Conservation (phyloP, 1,140 invertebrate genomes). For the Anthonomus grandis region DNA sequence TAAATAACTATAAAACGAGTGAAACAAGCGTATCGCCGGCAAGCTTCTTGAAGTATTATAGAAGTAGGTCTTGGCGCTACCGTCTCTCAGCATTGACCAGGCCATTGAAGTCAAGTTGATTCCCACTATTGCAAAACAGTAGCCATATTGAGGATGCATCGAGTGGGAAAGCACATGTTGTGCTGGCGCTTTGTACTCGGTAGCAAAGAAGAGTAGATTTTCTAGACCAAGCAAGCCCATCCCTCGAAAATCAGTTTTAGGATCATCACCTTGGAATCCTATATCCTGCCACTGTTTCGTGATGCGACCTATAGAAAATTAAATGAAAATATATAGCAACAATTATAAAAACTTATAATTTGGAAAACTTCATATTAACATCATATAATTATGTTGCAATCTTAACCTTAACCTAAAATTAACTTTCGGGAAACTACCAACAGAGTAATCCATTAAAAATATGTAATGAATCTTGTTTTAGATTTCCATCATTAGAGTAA, state of each 20-base stretch:
- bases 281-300: constrained; percentile 94
- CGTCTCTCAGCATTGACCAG: constrained; percentile 74
- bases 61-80: constrained; percentile 86
- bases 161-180: constrained; percentile 84
- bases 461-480: no score
- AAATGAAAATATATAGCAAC: constrained; percentile 19
- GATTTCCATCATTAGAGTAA: no score
- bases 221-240: constrained; percentile 95
- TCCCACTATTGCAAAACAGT: constrained; percentile 84
- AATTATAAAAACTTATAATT: no score
- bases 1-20: constrained; percentile 91
- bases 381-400: neutral
- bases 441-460: no score
- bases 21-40: constrained; percentile 77
- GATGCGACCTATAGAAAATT: constrained; percentile 54
- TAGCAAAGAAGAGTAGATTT: constrained; percentile 87
- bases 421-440: no score
- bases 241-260: constrained; percentile 95
- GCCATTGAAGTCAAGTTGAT: constrained; percentile 95
- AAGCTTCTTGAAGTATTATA: constrained; percentile 77
- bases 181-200: constrained; percentile 74
- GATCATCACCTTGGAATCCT: constrained; percentile 96
- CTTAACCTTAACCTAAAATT: no score
- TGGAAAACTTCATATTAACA: no score
- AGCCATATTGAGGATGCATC: constrained; percentile 83